These are phyloP conservation scores for Calameuta pallipes DNA, from an alignment of 2,888 invertebrate genomes.

Conservation along the genomic window DNA sequence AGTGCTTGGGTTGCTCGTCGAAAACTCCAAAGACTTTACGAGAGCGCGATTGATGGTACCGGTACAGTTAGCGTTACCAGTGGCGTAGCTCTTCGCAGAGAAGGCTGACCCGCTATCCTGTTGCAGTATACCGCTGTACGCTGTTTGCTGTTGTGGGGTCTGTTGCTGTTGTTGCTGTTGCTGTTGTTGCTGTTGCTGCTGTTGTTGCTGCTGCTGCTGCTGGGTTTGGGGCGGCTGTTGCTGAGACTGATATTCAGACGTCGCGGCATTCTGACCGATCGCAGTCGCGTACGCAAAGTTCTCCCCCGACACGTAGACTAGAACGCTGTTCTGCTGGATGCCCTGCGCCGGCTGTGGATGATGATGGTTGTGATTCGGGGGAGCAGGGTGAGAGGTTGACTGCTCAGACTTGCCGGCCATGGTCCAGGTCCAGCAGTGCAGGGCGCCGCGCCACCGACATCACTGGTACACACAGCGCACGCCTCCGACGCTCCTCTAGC, in stretches of 20 bases:
- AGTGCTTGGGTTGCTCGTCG: neutral
- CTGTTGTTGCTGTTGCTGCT: conserved; percentile 35
- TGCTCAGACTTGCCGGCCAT: conserved; percentile 85
- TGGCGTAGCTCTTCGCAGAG: neutral
- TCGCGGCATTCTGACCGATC: conserved; percentile 66
- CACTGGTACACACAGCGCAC: conserved; percentile 72
- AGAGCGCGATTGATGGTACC: neutral
- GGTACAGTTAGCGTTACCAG: neutral
- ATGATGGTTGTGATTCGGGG: conserved; percentile 54
- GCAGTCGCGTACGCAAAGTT: conserved; percentile 69
- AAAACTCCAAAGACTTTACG: neutral
- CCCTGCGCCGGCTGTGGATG: conserved; percentile 38
- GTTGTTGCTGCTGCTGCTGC: conserved; percentile 22
- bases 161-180: conserved; percentile 38
- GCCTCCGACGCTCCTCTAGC: conserved; percentile 56
- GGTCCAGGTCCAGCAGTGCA: conserved; percentile 67
- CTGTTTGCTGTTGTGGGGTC: neutral
- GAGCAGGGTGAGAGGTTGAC: conserved; percentile 67
- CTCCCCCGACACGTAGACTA: conserved; percentile 72
- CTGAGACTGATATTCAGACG: conserved; percentile 32
- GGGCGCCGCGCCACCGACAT: conserved; percentile 72
- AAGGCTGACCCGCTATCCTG: neutral
- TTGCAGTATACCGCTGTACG: neutral
- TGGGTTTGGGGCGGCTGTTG: conserved; percentile 24
- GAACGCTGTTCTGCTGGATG: conserved; percentile 66